Evolutionary conservation across 2,888 invertebrate genomes (phyloP), one percentile per base, ranked within the genome.

Genomic region (Drymonia ruficornis): DNA sequence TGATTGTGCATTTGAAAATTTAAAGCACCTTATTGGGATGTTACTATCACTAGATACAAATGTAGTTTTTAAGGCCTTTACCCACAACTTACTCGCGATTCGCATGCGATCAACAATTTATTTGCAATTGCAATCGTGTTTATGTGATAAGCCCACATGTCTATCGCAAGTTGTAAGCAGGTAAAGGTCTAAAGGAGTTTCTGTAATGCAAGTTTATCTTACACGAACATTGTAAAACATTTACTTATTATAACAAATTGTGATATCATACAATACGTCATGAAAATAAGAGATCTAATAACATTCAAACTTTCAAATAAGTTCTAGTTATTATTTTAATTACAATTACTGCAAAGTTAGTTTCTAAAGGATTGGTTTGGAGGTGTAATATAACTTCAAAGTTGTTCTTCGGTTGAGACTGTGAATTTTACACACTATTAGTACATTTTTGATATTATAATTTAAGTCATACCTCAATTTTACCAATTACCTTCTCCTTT

Each of bases 1-100:
- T 87, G 79, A 65, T 83, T 77, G 84, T 87, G 86, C 86, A 80
- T 70, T 74, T 62, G 15, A 28, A 23, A 13, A 67, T 63, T 65
- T 63, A 62, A 74, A 83, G 78, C 80, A 81, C 78, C 77, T 71
- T 74, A 74, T 65, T 67, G 61, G 65, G 65, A 57, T 59, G 53
- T 52, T 43, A 47, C 50, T 68, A 56, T 55, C 54, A 49, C 59
- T 67, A 67, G 48, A 44, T 53, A 45, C 31, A 58, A 49, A 49
- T 42, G n/a, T 49, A 40, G 28, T 49, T 34, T 48, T 38, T 43
- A 49, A 12, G 44, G 46, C 15, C 9, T 49, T 43, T 42, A 16
- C 13, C 23, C 13, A 38, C n/a, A 38, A 7, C 11, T 34, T n/a
- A 13, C 11, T 9, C 3, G 34, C 3, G 23, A 23, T 23, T 23